Evolutionary conservation across 2,888 invertebrate species (phyloP).

Genomic region (Stegana nigrithorax): DNA sequence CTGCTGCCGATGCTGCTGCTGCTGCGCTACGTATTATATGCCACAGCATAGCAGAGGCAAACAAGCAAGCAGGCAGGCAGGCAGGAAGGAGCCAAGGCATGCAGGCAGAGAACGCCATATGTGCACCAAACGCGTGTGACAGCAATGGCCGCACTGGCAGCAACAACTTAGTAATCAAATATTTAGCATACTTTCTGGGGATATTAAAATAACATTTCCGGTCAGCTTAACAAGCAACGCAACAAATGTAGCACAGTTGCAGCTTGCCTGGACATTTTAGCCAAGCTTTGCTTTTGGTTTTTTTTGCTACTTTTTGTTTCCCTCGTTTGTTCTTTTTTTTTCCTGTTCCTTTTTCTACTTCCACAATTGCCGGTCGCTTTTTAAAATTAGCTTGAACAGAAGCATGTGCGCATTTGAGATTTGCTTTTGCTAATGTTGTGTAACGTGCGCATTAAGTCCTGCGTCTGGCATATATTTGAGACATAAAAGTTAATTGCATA

Average conservation of each 20-base stretch:
- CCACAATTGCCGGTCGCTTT: too few species aligned
- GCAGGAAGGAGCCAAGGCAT: background rate
- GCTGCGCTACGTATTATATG: conserved; percentile 1
- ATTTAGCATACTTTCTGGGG: conserved; percentile 64
- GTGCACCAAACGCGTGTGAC: background rate
- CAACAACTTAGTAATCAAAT: conserved; percentile 59
- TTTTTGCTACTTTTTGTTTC: background rate
- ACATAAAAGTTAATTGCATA: conserved; percentile 2
- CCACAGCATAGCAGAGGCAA: conserved; percentile 36
- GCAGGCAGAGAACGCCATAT: conserved; percentile 1
- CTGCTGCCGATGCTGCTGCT: background rate
- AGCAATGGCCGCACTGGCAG: background rate
- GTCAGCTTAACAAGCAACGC: conserved; percentile 44
- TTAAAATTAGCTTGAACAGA: too few species aligned
- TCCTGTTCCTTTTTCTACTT: too few species aligned
- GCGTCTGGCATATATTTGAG: background rate
- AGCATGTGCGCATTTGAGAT: background rate
- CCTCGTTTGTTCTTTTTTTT: background rate
- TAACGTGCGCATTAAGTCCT: conserved; percentile 53
- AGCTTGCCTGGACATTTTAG: background rate
- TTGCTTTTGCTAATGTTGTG: conserved; percentile 52
- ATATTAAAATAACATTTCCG: conserved; percentile 62
- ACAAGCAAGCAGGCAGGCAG: background rate
- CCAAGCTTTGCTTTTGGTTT: background rate
- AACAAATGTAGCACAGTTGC: background rate